Base-by-base conservation (phyloP, 2,888 invertebrate genomes). In the Nomada fabriciana region DNA sequence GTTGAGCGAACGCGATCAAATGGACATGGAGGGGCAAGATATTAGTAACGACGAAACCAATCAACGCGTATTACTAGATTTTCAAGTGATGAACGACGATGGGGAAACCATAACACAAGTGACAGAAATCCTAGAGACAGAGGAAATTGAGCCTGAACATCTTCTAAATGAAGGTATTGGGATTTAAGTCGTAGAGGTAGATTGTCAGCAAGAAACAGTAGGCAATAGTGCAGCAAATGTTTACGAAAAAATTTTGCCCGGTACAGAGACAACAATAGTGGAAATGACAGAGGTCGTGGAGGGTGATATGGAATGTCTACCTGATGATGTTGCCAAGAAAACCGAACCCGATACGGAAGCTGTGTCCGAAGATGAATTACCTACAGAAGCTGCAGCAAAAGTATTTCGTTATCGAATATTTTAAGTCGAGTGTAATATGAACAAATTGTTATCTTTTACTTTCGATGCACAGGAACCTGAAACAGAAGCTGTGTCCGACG, bases 401-500 rank as follows among this genome's bases (percentile, higher is more conserved):
- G 94, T 94, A 85, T 88, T 20, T 43, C 36, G 0, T 25, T 23
- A 43, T 47, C 10, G 36, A 57, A 42, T n/a, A 13, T 68, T 2
- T 9, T n/a, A 13, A 60, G 10, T n/a, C 64, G 55, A 23, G 0
- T 9, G 57, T 43, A 36, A 43, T 18, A 11, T 13, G 2, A n/a
- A 5, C 11, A 15, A n/a, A 67, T 53, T 52, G 4, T 68, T 50
- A 43, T 25, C 25, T 23, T 25, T 68, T 43, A 47, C n/a, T 53
- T 36, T 57, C 18, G 36, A 94, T 18, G 7, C 25, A 91, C 94
- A 95, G 89, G 97, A 97, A 89, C 96, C 97, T 76, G 97, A 97
- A 93, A 97, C 97, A 0, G 98, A 98, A 94, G 97, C 97, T 69
- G 97, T 98, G 50, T 97, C 97, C 0, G 97, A 97, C 92, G 97